These are phyloP conservation scores for Drosophila koepferae DNA, from an alignment of 2,888 invertebrate genomes.

Conservation along the genomic window DNA sequence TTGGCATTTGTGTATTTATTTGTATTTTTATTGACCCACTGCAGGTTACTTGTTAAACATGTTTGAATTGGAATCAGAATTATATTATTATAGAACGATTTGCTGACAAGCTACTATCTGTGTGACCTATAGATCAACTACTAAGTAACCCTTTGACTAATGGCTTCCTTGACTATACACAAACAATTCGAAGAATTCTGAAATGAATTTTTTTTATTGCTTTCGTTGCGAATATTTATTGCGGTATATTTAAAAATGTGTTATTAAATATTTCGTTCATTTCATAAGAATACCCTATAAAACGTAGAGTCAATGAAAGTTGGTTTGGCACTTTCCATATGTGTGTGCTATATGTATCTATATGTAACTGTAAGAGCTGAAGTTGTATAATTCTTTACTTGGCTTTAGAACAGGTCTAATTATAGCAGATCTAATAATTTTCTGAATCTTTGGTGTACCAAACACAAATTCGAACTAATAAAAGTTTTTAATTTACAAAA, in stretches of 20 bases:
- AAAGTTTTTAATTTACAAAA: too few relatives aligned
- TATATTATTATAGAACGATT: neutral
- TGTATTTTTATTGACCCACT: conserved; percentile 30
- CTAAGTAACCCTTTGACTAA: conserved; percentile 5
- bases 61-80: neutral
- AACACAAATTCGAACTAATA: too few relatives aligned
- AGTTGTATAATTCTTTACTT: neutral
- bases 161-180: neutral
- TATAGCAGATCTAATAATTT: neutral
- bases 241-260: conserved; percentile 10
- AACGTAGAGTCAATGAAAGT: neutral
- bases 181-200: neutral
- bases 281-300: conserved; percentile 7
- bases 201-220: conserved; percentile 7
- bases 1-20: neutral
- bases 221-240: neutral
- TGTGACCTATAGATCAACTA: conserved; percentile 12
- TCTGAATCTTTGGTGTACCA: too few relatives aligned
- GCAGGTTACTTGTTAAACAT: too few relatives aligned
- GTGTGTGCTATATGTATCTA: too few relatives aligned
- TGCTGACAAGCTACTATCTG: conserved; percentile 3
- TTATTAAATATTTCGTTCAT: neutral
- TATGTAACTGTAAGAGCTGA: neutral
- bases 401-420: neutral
- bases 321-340: too few relatives aligned